Conservation (phyloP, 2,888 invertebrate species). For the Schizotus pectinicornis region DNA sequence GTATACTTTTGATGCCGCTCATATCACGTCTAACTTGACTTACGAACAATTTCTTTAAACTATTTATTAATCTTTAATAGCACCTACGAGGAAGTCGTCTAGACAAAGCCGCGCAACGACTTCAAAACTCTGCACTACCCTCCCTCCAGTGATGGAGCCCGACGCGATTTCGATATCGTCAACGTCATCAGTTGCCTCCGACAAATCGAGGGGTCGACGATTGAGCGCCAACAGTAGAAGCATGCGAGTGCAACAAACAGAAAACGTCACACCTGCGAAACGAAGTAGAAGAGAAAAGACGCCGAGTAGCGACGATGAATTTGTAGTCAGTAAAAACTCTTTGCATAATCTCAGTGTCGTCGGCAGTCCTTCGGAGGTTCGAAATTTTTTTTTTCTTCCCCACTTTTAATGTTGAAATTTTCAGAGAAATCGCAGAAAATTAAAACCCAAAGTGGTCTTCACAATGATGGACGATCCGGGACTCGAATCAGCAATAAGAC, state of each 20-base stretch:
- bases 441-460: slow-evolving; percentile 55
- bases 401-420: slow-evolving; percentile 19
- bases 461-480: slow-evolving; percentile 55
- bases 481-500: slow-evolving; percentile 48
- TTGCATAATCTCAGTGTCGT: slow-evolving; percentile 12
- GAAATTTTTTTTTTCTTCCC: not conserved
- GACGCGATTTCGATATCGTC: too few species aligned
- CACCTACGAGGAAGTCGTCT: not conserved
- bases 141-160: not conserved
- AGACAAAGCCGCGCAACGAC: not conserved
- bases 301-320: not conserved
- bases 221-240: slow-evolving; percentile 3
- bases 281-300: not conserved
- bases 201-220: not conserved
- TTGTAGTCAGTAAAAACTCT: not conserved
- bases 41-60: too few species aligned
- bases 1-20: too few species aligned
- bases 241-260: not conserved
- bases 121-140: not conserved
- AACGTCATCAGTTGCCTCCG: not conserved
- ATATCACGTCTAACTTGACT: too few species aligned
- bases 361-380: slow-evolving; percentile 30
- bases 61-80: too few species aligned
- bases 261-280: not conserved
- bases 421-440: slow-evolving; percentile 46